Conservation (phyloP, 1,140 invertebrate genomes). For the Paraescarpia echinospica region DNA sequence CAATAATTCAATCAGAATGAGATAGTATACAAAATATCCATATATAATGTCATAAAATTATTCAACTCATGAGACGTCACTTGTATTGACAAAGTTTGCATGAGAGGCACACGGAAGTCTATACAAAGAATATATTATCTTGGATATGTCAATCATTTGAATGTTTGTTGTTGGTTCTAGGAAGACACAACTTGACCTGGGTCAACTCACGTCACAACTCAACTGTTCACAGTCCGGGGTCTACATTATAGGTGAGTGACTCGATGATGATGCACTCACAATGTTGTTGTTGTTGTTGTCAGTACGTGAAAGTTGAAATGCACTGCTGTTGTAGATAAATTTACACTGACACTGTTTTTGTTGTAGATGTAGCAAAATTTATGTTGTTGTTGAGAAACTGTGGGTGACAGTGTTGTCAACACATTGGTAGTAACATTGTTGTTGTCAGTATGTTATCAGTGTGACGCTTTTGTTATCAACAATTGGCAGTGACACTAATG, state of each 20-base stretch:
- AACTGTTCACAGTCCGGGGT: constrained; percentile 31
- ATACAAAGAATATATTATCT: too few relatives aligned
- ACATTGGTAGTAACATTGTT: too few relatives aligned
- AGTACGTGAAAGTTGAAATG: background rate
- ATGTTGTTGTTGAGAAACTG: background rate
- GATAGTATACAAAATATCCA: too few relatives aligned
- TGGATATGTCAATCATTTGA: too few relatives aligned
- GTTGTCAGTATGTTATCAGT: too few relatives aligned
- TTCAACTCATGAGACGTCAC: too few relatives aligned
- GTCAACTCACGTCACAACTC: constrained; percentile 37
- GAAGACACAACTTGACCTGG: constrained; percentile 32
- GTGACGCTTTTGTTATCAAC: too few relatives aligned
- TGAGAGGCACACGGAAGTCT: background rate
- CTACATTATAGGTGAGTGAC: constrained; percentile 41
- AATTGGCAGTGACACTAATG: too few relatives aligned
- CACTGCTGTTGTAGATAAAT: background rate
- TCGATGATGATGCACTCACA: background rate
- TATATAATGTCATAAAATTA: too few relatives aligned
- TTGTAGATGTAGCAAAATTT: background rate
- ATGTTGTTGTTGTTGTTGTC: background rate
- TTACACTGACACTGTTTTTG: background rate
- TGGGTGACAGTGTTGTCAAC: background rate
- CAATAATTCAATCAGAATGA: background rate
- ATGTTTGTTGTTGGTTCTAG: constrained; percentile 24
- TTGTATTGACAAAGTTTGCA: background rate